Evolutionary conservation across 2,888 invertebrate genomes (phyloP).

Genomic region (Hyalella azteca): DNA sequence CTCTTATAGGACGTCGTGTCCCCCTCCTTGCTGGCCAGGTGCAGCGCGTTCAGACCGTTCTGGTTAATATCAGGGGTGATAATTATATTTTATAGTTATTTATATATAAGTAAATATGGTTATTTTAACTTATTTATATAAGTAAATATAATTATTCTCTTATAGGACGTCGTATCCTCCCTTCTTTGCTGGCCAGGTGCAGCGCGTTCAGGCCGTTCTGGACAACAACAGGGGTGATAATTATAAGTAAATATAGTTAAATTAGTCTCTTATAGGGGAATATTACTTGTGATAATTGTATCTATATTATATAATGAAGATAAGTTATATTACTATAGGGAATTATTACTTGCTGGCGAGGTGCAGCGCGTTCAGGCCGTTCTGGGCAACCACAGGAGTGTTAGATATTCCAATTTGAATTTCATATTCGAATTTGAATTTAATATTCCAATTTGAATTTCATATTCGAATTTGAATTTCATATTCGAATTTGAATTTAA

Average conservation of each 20-base stretch:
- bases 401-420: neutral
- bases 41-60: conserved; percentile 98
- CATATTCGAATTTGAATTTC: no score
- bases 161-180: conserved; percentile 95
- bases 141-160: no score
- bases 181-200: conserved; percentile 97
- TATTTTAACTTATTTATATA: neutral
- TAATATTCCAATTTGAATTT: neutral
- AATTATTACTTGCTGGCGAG: no score
- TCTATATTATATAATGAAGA: no score
- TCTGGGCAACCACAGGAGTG: conserved; percentile 68
- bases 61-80: no score
- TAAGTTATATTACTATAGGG: no score
- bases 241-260: neutral
- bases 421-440: neutral
- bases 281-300: no score
- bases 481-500: no score
- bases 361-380: conserved; percentile 97
- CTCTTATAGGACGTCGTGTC: conserved; percentile 93
- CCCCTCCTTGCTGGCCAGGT: conserved; percentile 97
- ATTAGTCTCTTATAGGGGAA: no score
- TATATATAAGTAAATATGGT: neutral
- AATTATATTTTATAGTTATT: neutral
- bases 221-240: no score
- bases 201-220: conserved; percentile 98